phyloP scores from a whole-genome alignment of 2,113 vertebrate species.

The Lates calcarifer region DNA sequence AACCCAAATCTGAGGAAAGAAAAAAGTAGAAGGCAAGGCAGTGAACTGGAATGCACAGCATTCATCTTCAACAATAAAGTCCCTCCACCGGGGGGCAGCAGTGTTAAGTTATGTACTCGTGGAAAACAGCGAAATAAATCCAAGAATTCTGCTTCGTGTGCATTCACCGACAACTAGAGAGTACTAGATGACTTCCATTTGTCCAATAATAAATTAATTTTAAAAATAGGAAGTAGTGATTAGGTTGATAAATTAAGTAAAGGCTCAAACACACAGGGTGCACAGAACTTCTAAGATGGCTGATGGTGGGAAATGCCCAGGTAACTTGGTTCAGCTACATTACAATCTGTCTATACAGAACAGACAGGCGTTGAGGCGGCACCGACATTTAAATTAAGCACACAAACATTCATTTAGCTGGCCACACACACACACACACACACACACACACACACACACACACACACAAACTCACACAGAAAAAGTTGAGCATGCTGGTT shows the following conservation, averaged over 20 bases:
- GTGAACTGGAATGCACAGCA: constrained; percentile 72
- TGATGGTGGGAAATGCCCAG: constrained; percentile 2
- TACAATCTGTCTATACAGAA: constrained; percentile 20
- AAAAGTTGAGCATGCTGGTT: constrained; percentile 45
- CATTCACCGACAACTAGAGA: neutral
- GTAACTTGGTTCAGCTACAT: constrained; percentile 23
- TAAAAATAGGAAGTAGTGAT: constrained; percentile 7
- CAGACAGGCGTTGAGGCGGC: neutral
- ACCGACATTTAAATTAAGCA: constrained; percentile 54
- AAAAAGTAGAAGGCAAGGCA: constrained; percentile 41
- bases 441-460: constrained; percentile 36
- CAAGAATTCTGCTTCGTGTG: neutral
- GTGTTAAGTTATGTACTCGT: neutral
- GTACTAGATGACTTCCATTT: neutral
- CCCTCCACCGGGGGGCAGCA: constrained; percentile 61
- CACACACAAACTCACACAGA: constrained; percentile 41
- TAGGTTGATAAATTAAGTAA: constrained; percentile 8
- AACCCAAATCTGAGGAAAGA: constrained; percentile 3
- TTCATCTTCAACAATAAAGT: constrained; percentile 60
- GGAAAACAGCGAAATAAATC: neutral
- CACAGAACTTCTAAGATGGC: neutral
- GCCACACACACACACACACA: constrained; percentile 47
- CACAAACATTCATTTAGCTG: constrained; percentile 46
- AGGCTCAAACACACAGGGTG: constrained; percentile 3
- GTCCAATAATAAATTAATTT: constrained; percentile 18